A percentile compares a stretch with the other conserved stretches of the same genome.
phyloP scores from a whole-genome alignment of 2,797 vertebrate species.

The Petrocephalus schoutedeni region DNA sequence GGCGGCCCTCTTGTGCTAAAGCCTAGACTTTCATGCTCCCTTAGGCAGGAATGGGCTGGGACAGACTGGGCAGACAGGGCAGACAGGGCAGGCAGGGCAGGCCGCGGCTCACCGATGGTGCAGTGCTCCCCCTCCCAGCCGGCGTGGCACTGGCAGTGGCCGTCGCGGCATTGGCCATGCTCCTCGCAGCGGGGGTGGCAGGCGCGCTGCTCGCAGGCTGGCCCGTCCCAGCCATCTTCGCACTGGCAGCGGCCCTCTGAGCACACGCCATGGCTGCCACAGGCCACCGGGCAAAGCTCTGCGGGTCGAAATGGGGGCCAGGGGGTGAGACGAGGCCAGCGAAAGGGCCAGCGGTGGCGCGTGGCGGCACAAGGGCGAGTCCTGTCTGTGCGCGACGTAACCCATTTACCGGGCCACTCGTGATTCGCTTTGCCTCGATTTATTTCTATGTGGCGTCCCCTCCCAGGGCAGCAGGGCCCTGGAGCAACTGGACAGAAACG shows the following conservation, averaged over 20 bases:
- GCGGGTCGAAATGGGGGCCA: background rate
- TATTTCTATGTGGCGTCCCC: background rate
- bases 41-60: background rate
- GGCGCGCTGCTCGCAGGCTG: conserved; percentile 77
- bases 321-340: conserved; percentile 33
- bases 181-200: conserved; percentile 86
- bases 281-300: conserved; percentile 88
- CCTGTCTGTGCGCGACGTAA: background rate
- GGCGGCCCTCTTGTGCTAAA: background rate
- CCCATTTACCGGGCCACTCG: background rate
- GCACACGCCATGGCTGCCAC: conserved; percentile 84
- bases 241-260: conserved; percentile 84
- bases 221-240: conserved; percentile 86
- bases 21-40: background rate
- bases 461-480: background rate
- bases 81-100: too few relatives aligned
- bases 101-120: conserved; percentile 76
- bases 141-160: conserved; percentile 86
- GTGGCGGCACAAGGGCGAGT: background rate
- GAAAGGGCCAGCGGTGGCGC: background rate
- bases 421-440: background rate
- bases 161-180: conserved; percentile 87
- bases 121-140: conserved; percentile 96
- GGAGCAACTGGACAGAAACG: background rate
- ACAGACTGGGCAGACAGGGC: too few relatives aligned